Base-by-base conservation (phyloP, 2,113 vertebrate species). In the Oryzias melastigma region DNA sequence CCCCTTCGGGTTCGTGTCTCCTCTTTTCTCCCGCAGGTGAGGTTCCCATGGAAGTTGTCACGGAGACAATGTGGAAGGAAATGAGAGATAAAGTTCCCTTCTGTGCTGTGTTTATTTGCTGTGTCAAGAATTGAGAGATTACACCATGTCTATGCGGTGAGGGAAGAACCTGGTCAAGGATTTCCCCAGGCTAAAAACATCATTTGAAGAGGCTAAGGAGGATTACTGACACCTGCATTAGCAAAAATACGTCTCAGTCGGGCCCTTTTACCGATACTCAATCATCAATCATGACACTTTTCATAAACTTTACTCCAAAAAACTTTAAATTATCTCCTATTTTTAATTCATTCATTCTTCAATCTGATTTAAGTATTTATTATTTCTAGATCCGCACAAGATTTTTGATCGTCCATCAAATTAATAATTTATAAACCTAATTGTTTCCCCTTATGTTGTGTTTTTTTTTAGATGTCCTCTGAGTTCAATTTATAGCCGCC, bases 101-200 rank as follows among this genome's bases (percentile, higher is more conserved):
- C 77, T 84, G 81, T 59, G 57, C 64, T 57, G 73, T 92, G 92
- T 93, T 93, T 93, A 91, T 93, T 92, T 93, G 90, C 90, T 89
- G 85, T 93, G 91, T 92, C 91, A 92, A 87, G 89, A 84, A 91
- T 89, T 91, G 90, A 93, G 92, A 93, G 90, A 93, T 92, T 92
- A 91, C 90, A 90, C 86, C 79, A 83, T 88, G 90, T 88, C 85
- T 82, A 85, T 80, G 87, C 81, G 74, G 77, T 73, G 70, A 80
- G 82, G 72, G 74, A 87, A 81, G 88, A 89, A 86, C 89, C 89
- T 90, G 89, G 85, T 90, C 88, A 86, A 88, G 87, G 83, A 78
- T 89, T 84, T 74, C 92, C 92, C 84, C 82, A 0, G 91, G 92
- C 88, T 83, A 84, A 81, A 89, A 88, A 74, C 70, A 71, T 80